Conservation (phyloP, 2,797 vertebrate genomes). For the Heterohyrax brucei region DNA sequence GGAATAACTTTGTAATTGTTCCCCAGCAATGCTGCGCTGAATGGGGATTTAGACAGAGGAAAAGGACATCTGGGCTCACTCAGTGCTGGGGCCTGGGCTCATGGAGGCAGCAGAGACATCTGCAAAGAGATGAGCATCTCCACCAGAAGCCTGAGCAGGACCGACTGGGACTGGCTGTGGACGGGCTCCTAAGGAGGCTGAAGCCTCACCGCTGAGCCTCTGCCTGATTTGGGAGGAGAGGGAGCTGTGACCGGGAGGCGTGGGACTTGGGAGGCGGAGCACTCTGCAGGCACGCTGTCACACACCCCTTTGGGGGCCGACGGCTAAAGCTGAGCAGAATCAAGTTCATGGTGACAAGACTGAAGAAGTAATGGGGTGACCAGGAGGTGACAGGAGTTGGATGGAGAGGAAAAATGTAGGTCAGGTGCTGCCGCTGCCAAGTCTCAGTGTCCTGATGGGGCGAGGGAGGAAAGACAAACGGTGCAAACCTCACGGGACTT, state of each 20-base stretch:
- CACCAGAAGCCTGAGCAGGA: accelerated
- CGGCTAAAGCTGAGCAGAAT: too few relatives aligned
- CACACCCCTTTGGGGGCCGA: accelerated
- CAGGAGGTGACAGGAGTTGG: accelerated
- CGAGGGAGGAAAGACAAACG: accelerated
- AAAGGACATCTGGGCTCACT: background rate
- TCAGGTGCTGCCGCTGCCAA: accelerated
- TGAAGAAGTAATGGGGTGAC: too few relatives aligned
- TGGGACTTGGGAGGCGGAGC: background rate
- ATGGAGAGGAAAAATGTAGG: background rate
- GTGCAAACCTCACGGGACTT: accelerated
- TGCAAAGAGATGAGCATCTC: accelerated
- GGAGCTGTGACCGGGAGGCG: accelerated
- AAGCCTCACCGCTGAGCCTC: accelerated
- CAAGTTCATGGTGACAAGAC: background rate
- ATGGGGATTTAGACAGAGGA: accelerated
- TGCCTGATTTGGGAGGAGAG: accelerated
- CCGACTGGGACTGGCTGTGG: too few relatives aligned
- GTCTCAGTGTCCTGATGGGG: accelerated
- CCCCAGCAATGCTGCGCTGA: accelerated
- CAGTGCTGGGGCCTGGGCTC: accelerated
- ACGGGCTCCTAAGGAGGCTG: background rate
- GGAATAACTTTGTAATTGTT: background rate
- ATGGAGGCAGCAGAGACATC: accelerated
- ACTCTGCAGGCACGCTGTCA: accelerated